Evolutionary conservation across 2,888 invertebrate genomes (phyloP).

Genomic region (Drosophila lacicola): DNA sequence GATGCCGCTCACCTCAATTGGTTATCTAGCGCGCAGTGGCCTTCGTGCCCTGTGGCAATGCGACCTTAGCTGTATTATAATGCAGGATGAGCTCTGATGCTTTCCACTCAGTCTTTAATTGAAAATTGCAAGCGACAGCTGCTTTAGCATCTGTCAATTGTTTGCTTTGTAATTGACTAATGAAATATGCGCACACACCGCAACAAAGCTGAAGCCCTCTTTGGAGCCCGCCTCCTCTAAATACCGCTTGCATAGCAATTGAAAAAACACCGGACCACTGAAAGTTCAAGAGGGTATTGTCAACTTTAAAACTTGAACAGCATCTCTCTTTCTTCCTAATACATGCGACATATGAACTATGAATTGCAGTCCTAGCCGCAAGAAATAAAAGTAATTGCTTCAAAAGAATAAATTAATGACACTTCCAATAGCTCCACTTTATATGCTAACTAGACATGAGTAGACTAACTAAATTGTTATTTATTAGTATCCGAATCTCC

Average conservation of each 20-base stretch:
- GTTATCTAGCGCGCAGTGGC: conserved; percentile 12
- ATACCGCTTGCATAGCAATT: conserved; percentile 49
- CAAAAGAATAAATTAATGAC: too few species aligned
- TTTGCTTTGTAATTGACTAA: conserved; percentile 75
- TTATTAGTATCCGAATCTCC: too few species aligned
- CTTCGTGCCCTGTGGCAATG: background rate
- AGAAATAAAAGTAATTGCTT: background rate
- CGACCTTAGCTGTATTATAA: conserved; percentile 13
- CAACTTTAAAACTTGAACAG: background rate
- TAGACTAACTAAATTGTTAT: too few species aligned
- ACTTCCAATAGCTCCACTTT: background rate
- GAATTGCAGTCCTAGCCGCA: conserved; percentile 6
- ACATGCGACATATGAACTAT: conserved; percentile 1
- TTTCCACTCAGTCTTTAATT: conserved; percentile 61
- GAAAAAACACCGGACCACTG: conserved; percentile 39
- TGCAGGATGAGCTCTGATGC: conserved; percentile 18
- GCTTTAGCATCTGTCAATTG: conserved; percentile 40
- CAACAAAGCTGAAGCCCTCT: conserved; percentile 2
- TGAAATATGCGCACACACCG: conserved; percentile 55
- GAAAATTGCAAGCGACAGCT: conserved; percentile 60
- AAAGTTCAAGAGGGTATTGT: conserved; percentile 36
- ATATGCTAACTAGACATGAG: background rate
- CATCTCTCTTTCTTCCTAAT: background rate
- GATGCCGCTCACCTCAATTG: conserved; percentile 11
- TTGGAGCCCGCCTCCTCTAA: background rate